Evolutionary conservation across 2,888 invertebrate genomes (phyloP).

Genomic region (Cataglyphis albicans): DNA sequence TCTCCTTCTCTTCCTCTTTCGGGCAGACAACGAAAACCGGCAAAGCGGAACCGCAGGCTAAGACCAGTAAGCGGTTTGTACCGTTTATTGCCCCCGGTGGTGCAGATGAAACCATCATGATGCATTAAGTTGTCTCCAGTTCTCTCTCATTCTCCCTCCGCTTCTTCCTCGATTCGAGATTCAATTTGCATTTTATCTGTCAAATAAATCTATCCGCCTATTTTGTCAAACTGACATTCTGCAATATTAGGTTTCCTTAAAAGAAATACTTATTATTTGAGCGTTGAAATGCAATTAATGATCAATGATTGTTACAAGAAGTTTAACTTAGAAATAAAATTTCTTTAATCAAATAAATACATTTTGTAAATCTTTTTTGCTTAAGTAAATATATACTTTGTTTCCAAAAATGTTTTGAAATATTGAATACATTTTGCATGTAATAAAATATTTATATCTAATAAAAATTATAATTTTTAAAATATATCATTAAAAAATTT

Average conservation of each 20-base stretch:
- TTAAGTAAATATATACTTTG: too few relatives aligned
- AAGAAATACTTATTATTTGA: not conserved
- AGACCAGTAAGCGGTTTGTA: conserved; percentile 73
- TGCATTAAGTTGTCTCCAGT: conserved; percentile 54
- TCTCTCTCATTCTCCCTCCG: not conserved
- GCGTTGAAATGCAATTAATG: not conserved
- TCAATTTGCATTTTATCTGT: conserved; percentile 21
- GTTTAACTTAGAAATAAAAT: too few relatives aligned
- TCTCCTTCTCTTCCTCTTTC: conserved; percentile 28
- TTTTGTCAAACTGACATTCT: not conserved
- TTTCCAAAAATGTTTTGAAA: too few relatives aligned
- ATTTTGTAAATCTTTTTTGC: too few relatives aligned
- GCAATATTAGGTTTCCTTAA: not conserved
- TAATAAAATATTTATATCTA: too few relatives aligned
- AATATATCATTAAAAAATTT: too few relatives aligned
- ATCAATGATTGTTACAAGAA: not conserved
- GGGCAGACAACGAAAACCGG: conserved; percentile 47
- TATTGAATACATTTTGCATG: too few relatives aligned
- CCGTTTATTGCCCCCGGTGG: conserved; percentile 65
- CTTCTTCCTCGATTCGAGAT: not conserved
- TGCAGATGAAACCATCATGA: conserved; percentile 38
- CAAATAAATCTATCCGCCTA: not conserved
- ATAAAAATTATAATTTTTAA: too few relatives aligned
- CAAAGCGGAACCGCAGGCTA: conserved; percentile 69
- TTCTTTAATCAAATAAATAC: too few relatives aligned